These are phyloP conservation scores for Drosophila bunnanda DNA, from an alignment of 2,888 invertebrate species.

Conservation along the genomic window DNA sequence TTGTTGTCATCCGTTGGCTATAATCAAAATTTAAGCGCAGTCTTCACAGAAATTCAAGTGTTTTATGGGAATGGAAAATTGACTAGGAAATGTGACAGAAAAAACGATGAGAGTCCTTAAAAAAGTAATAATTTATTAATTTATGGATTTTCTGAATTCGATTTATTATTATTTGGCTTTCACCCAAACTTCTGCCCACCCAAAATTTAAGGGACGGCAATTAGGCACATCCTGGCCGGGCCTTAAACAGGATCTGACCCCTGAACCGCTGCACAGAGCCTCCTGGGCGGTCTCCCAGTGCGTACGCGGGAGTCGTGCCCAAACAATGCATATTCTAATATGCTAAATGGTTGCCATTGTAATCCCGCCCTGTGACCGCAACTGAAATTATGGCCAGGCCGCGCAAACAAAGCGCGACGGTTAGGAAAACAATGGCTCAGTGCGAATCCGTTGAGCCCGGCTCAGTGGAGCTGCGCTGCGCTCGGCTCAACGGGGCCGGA, in stretches of 20 bases:
- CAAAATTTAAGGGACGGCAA: conserved; percentile 11
- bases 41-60: neutral
- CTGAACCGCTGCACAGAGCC: neutral
- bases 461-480: conserved; percentile 43
- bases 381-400: conserved; percentile 34
- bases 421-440: conserved; percentile 43
- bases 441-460: conserved; percentile 44
- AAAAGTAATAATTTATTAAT: neutral
- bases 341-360: conserved; percentile 60
- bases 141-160: neutral
- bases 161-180: neutral
- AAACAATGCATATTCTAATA: conserved; percentile 64
- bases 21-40: neutral
- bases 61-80: too few relatives aligned
- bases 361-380: conserved; percentile 20
- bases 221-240: conserved; percentile 1
- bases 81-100: neutral
- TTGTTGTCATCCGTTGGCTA: neutral
- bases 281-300: conserved; percentile 16
- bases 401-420: conserved; percentile 52
- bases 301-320: conserved; percentile 20
- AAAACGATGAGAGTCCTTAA: neutral
- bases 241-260: conserved; percentile 6
- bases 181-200: neutral
- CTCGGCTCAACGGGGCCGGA: conserved; percentile 17